Evolutionary conservation across 1,140 invertebrate genomes (phyloP), one percentile per base, ranked within the genome.

Genomic region (Rhynchophorus ferrugineus): DNA sequence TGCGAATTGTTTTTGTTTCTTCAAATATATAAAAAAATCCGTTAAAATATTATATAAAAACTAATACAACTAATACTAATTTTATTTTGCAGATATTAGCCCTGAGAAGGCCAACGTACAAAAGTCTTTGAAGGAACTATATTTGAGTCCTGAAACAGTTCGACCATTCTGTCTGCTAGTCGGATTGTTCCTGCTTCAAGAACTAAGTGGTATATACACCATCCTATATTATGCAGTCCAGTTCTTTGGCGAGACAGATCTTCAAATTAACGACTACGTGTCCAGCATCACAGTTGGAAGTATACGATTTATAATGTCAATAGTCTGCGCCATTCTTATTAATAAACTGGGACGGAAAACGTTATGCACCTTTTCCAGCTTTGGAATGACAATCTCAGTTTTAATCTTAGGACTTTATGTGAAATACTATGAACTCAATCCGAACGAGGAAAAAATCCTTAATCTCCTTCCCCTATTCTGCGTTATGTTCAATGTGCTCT

Each of bases 201-300:
- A 85, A 60, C 71, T 81, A 41, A 81, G 79, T 0, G 84, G 84
- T 2, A 84, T 85, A 13, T 85, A 89, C 68, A 80, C 84, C 1
- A 79, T 89, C 3, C 71, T 89, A 24, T 89, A 85, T 64, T 89
- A 88, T 58, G 80, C 81, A 0, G 81, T 87, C 0, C 78, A 75
- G 46, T 78, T 87, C 59, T 80, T 86, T 59, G 73, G 80, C 52
- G 76, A 82, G 5, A 78, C 83, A 11, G 79, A 82, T 2, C 73
- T 81, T 6, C 75, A 75, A 46, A 70, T 88, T 1, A 78, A 89
- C 55, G 80, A 81, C 34, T 82, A 82, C 57, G 69, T 80, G 0
- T 79, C 81, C 0, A 84, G 85, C 1, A 86, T 91, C 29, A 80
- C 85, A 7, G 80, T 91, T 1, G 88, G 85, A 0, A 71, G 75